Evolutionary conservation across 1,140 invertebrate species (phyloP), one percentile per base, ranked within the genome.

Genomic region (Drosophila leontia): DNA sequence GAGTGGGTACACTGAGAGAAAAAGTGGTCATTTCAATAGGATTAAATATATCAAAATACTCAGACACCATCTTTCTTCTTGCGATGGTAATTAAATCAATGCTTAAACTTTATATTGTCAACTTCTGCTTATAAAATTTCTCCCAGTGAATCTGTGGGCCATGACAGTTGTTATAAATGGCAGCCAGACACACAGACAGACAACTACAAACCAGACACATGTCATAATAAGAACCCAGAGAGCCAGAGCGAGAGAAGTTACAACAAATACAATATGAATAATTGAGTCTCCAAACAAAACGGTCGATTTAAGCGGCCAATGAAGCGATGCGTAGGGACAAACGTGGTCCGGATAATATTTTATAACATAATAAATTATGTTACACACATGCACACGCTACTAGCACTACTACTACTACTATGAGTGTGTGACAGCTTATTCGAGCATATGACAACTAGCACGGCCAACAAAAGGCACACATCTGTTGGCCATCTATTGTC

Each of bases 351-450:
- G 69, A 88, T 90, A 88, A 90, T 88, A 85, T 90, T 90, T 84
- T 88, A 88, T 88, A 88, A 88, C 85, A 88, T 88, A 88, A 88
- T 88, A 88, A 88, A 88, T 88, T 90, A 88, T 90, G 81, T 90
- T 85, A 74, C 85, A 82, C 78, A 74, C 56, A 55, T 12, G 19
- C 55, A 35, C 56, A 53, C 39, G 48, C 42, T 37, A 37, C 47
- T 23, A 41, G 11, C 17, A 44, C 11, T 6, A 7, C 26, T 29
- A 29, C 26, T 29, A 29, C 26, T 29, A 0, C 26, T 29, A 26
- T 64, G 51, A 12, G 55, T 72, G 70, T 90, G 82, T 88, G 85
- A 90, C 81, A 88, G 85, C 81, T 88, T 90, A 90, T 90, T 88
- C 67, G 81, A 85, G 81, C 85, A 90, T 88, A 88, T 88, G 85